Evolutionary conservation across 2,797 vertebrate species (phyloP).

Genomic region (Gymnopithys bicolor): DNA sequence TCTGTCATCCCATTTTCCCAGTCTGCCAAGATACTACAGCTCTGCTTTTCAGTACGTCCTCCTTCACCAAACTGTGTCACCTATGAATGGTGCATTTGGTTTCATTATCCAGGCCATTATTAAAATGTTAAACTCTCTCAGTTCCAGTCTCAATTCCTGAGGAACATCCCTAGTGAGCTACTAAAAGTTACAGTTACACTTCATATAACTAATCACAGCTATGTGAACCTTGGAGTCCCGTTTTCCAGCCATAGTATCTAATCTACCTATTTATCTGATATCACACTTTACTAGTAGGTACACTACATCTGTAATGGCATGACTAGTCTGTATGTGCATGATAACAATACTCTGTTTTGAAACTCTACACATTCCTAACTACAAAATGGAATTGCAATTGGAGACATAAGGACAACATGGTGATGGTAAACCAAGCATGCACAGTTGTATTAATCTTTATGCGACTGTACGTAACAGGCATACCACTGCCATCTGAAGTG

Average conservation of each 20-base stretch:
- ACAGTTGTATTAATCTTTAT: not conserved
- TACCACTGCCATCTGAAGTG: not conserved
- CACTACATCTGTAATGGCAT: not conserved
- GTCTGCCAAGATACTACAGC: not conserved
- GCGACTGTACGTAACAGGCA: not conserved
- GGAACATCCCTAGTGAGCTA: not conserved
- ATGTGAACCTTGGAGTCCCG: not conserved
- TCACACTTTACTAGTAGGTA: not conserved
- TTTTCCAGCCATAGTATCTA: not conserved
- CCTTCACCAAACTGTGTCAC: not conserved
- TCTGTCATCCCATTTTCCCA: not conserved
- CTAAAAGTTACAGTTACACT: not conserved
- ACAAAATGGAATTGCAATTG: not conserved
- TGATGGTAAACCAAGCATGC: not conserved
- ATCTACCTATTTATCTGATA: not conserved
- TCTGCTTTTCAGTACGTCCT: not conserved
- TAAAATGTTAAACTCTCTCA: not conserved
- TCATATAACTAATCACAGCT: not conserved
- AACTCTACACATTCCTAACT: not conserved
- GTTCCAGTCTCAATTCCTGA: not conserved
- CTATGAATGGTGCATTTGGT: not conserved
- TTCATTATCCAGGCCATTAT: not conserved
- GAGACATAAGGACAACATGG: not conserved
- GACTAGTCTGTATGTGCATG: not conserved
- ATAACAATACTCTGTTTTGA: not conserved